phyloP scores from a whole-genome alignment of 2,888 invertebrate genomes.

The Scaptomyza caliginosa region DNA sequence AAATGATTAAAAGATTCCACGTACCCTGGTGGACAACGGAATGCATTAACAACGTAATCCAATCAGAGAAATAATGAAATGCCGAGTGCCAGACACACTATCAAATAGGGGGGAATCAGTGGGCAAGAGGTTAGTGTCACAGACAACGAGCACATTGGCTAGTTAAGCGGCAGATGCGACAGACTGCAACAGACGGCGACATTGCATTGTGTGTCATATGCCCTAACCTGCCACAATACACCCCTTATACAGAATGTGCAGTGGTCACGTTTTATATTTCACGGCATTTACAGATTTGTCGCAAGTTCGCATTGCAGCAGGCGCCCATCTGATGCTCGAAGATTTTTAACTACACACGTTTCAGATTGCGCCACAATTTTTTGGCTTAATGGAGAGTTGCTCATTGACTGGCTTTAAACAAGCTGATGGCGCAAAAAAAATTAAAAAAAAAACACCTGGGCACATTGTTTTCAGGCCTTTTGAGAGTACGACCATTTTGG shows the following conservation, averaged over 20 bases:
- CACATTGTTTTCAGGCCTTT: neutral
- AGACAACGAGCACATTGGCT: neutral
- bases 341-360: constrained; percentile 40
- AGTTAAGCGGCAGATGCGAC: constrained; percentile 21
- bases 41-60: constrained; percentile 73
- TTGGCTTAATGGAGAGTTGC: constrained; percentile 18
- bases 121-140: neutral
- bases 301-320: constrained; percentile 40
- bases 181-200: constrained; percentile 36
- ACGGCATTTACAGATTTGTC: constrained; percentile 46
- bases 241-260: neutral
- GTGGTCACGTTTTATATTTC: constrained; percentile 62
- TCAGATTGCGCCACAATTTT: constrained; percentile 43
- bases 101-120: neutral
- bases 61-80: constrained; percentile 70
- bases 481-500: neutral
- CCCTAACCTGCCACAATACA: neutral
- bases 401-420: constrained; percentile 22
- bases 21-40: constrained; percentile 24
- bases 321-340: constrained; percentile 2
- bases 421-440: too few species aligned
- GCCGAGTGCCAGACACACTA: constrained; percentile 49
- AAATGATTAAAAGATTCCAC: constrained; percentile 12
- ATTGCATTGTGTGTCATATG: constrained; percentile 18
- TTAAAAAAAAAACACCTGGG: neutral